Evolutionary conservation across 1,140 invertebrate genomes (phyloP).

Genomic region (Megathymus violae): DNA sequence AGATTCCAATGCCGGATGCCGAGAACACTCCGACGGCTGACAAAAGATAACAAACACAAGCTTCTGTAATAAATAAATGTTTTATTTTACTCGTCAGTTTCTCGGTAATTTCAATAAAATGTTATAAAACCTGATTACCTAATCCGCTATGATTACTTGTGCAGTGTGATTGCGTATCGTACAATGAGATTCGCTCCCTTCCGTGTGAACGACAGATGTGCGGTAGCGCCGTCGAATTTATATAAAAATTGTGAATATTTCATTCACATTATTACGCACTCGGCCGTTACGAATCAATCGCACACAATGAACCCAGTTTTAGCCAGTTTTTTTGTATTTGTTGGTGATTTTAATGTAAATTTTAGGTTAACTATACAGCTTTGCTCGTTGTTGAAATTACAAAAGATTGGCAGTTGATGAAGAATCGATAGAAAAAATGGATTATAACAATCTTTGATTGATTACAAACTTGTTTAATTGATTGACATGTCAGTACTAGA

Average conservation of each 20-base stretch:
- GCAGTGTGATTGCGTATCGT: conserved; percentile 52
- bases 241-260: conserved; percentile 82
- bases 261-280: conserved; percentile 78
- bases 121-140: conserved; percentile 28
- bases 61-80: conserved; percentile 42
- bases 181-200: conserved; percentile 69
- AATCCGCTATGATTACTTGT: conserved; percentile 32
- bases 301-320: conserved; percentile 76
- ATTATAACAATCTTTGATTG: conserved; percentile 80
- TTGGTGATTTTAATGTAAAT: conserved; percentile 81
- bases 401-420: conserved; percentile 69
- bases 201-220: conserved; percentile 80
- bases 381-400: conserved; percentile 29
- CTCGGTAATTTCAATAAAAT: conserved; percentile 17
- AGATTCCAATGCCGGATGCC: conserved; percentile 29
- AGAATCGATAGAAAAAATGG: conserved; percentile 60
- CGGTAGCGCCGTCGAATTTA: conserved; percentile 68
- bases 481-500: conserved; percentile 48
- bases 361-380: conserved; percentile 72
- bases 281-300: conserved; percentile 82
- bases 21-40: conserved; percentile 41
- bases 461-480: conserved; percentile 79
- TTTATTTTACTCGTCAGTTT: conserved; percentile 21
- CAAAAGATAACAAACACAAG: conserved; percentile 32
- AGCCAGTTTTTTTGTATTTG: conserved; percentile 75